Evolutionary conservation across 1,140 invertebrate species (phyloP), one percentile per base, ranked within the genome.

Genomic region (Heliconius nattereri): DNA sequence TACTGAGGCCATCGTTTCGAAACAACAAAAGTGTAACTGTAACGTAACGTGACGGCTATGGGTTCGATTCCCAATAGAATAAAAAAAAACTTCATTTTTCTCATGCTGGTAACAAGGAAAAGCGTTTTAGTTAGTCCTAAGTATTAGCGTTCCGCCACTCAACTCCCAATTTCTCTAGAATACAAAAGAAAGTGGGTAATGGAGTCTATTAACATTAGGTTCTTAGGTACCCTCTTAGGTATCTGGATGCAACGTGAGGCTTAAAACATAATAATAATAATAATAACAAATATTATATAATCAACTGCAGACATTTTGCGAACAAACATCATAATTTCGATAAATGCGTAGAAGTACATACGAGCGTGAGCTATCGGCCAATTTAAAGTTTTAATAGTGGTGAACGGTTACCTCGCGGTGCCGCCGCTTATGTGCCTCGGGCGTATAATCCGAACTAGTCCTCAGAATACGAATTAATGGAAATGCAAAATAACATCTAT

Each of bases 321-420:
- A 66, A 29, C 26, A 66, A 29, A 66, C 60, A 66, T 66, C 23
- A 66, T 66, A 70, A 72, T 76, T 49, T 71, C 73, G 57, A 79
- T 80, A 74, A 82, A 76, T 77, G 66, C 70, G 73, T 79, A 75
- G 71, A 71, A 77, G 70, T 26, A 40, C 20, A 77, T 26, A 40
- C 20, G 72, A 77, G 60, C 70, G 73, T 78, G 66, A 79, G 78
- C 81, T 83, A 83, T 80, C 78, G 78, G 75, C 81, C 79, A 79
- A 83, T 83, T 83, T 83, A 80, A 83, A 83, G 75, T 83, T 83
- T 83, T 83, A 83, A 83, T 83, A 75, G 75, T 78, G 70, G 73
- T 73, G 78, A 32, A 77, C 70, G 76, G 40, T 77, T 71, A 77
- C 76, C 75, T 60, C 75, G 75, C 5, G 75, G 60, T 70, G 75